Percentiles rank a stretch among this genome's conserved stretches.
phyloP scores from a whole-genome alignment of 2,888 invertebrate genomes.

The Lamellibrachia satsuma region DNA sequence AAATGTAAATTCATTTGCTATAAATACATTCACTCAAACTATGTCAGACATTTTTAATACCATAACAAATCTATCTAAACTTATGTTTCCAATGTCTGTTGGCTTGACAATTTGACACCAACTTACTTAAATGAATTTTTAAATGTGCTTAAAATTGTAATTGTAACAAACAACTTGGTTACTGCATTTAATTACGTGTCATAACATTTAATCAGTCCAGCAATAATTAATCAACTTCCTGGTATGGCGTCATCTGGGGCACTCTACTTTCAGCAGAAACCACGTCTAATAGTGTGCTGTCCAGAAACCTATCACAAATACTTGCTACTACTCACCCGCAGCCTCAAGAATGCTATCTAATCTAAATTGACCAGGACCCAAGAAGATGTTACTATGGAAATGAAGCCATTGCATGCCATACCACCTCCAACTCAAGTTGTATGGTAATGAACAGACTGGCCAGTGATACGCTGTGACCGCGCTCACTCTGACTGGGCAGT shows the following conservation, averaged over 20 bases:
- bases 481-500: neutral
- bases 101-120: no score
- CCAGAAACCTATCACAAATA: neutral
- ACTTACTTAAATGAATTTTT: no score
- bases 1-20: no score
- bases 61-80: no score
- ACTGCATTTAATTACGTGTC: neutral
- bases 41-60: no score
- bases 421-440: neutral
- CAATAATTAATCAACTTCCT: slow-evolving; percentile 3
- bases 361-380: neutral
- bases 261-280: neutral
- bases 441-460: neutral
- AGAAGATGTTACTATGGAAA: neutral
- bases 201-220: neutral
- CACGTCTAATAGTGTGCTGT: neutral
- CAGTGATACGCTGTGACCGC: neutral
- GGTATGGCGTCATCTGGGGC: neutral
- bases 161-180: neutral
- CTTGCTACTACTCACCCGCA: neutral
- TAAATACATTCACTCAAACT: no score
- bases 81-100: no score
- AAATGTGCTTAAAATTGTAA: no score
- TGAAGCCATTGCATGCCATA: neutral
- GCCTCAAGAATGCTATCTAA: neutral